Evolutionary conservation across 2,888 invertebrate species (phyloP).

Genomic region (Lasioglossum zephyrum): DNA sequence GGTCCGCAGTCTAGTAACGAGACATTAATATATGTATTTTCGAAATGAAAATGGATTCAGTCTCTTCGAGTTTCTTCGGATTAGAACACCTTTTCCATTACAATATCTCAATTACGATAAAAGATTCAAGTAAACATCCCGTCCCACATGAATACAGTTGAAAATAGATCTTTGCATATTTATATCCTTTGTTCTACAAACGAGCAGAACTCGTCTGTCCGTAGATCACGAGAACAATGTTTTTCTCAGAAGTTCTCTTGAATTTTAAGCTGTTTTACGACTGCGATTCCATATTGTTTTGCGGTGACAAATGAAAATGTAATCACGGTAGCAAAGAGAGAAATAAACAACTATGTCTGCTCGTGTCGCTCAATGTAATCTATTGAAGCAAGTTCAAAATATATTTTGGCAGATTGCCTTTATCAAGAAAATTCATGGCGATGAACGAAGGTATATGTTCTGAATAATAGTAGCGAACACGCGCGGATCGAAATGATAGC

Average conservation of each 20-base stretch:
- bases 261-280: not conserved
- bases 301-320: not conserved
- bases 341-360: not conserved
- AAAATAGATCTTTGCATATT: not conserved
- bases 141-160: not conserved
- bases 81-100: not conserved
- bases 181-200: not conserved
- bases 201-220: not conserved
- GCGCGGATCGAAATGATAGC: not conserved
- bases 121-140: not conserved
- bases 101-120: not conserved
- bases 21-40: too few relatives aligned
- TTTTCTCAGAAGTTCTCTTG: not conserved
- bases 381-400: slow-evolving; percentile 36
- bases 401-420: slow-evolving; percentile 45
- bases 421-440: slow-evolving; percentile 35
- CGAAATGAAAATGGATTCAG: too few relatives aligned
- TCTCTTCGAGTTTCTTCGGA: too few relatives aligned
- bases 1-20: too few relatives aligned
- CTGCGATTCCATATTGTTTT: not conserved
- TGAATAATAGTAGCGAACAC: slow-evolving; percentile 25
- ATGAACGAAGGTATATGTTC: slow-evolving; percentile 23
- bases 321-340: not conserved
- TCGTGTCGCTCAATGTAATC: slow-evolving; percentile 15
- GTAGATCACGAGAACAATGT: not conserved